Percentiles rank a stretch among this genome's conserved stretches.
Evolutionary conservation across 2,888 invertebrate species (phyloP).

Genomic region (Plebejus argus): DNA sequence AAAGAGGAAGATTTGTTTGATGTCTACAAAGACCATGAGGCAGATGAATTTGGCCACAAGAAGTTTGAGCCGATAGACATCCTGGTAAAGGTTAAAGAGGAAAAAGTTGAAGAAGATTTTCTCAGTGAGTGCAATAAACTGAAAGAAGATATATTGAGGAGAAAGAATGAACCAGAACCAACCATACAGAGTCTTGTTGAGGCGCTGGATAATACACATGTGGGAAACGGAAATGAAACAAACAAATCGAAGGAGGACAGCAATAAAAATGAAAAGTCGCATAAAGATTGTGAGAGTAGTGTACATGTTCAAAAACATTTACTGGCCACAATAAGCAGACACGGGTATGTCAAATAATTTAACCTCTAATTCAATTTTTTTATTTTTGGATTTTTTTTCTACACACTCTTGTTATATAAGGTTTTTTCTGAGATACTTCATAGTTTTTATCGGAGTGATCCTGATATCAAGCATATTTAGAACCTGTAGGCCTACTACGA

Average conservation of each 20-base stretch:
- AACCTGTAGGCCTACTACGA: too few species aligned
- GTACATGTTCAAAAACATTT: slow-evolving; percentile 72
- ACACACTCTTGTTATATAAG: background rate
- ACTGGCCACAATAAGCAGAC: slow-evolving; percentile 85
- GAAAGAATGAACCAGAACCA: slow-evolving; percentile 57
- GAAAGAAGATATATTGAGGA: slow-evolving; percentile 63
- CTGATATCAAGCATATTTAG: too few species aligned
- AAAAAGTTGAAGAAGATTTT: slow-evolving; percentile 54
- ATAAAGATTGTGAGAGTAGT: background rate
- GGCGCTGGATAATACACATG: slow-evolving; percentile 63
- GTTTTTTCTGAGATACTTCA: too few species aligned
- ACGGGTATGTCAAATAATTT: slow-evolving; percentile 70
- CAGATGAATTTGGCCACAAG: slow-evolving; percentile 74
- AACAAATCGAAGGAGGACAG: slow-evolving; percentile 26
- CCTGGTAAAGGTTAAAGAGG: slow-evolving; percentile 56
- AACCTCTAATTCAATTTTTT: background rate
- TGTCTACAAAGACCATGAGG: slow-evolving; percentile 70
- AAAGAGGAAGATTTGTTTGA: slow-evolving; percentile 74
- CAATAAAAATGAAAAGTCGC: background rate
- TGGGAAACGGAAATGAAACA: slow-evolving; percentile 46
- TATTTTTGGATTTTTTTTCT: background rate
- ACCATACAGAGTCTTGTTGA: slow-evolving; percentile 63
- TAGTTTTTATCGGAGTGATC: too few species aligned
- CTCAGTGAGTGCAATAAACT: slow-evolving; percentile 68
- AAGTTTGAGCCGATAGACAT: slow-evolving; percentile 69